phyloP scores from a whole-genome alignment of 2,888 invertebrate genomes.

The Peribatodes rhomboidaria region DNA sequence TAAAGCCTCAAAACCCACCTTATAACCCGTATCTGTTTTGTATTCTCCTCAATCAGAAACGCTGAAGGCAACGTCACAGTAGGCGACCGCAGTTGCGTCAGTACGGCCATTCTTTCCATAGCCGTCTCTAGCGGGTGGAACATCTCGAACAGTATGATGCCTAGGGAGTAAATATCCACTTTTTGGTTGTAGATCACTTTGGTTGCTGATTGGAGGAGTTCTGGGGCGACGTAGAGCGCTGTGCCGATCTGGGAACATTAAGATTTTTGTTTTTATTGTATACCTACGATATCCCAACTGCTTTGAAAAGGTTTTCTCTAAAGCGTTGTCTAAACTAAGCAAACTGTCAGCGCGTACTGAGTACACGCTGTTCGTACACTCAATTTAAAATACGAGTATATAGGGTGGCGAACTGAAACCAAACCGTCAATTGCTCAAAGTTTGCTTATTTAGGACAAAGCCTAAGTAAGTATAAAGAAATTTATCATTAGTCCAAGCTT shows the following conservation, averaged over 20 bases:
- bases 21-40: constrained; percentile 87
- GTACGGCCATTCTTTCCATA: constrained; percentile 95
- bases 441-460: too few relatives aligned
- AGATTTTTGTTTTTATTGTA: neutral
- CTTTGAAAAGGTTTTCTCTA: too few relatives aligned
- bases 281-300: too few relatives aligned
- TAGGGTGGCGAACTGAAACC: too few relatives aligned
- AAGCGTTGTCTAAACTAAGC: too few relatives aligned
- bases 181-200: constrained; percentile 95
- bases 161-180: constrained; percentile 94
- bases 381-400: too few relatives aligned
- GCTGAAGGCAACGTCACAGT: constrained; percentile 90
- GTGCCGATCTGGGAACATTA: constrained; percentile 91
- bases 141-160: constrained; percentile 98
- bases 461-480: too few relatives aligned
- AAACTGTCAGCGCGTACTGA: too few relatives aligned
- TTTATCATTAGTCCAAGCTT: too few relatives aligned
- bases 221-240: constrained; percentile 97
- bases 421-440: too few relatives aligned
- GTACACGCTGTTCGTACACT: too few relatives aligned
- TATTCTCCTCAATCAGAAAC: constrained; percentile 86
- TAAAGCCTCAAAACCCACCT: too few relatives aligned
- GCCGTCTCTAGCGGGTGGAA: constrained; percentile 94
- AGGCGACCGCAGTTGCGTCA: constrained; percentile 90
- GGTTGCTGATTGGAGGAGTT: constrained; percentile 89